These are phyloP conservation scores for Ascaphus truei DNA, from an alignment of 2,113 vertebrate species.

Conservation along the genomic window DNA sequence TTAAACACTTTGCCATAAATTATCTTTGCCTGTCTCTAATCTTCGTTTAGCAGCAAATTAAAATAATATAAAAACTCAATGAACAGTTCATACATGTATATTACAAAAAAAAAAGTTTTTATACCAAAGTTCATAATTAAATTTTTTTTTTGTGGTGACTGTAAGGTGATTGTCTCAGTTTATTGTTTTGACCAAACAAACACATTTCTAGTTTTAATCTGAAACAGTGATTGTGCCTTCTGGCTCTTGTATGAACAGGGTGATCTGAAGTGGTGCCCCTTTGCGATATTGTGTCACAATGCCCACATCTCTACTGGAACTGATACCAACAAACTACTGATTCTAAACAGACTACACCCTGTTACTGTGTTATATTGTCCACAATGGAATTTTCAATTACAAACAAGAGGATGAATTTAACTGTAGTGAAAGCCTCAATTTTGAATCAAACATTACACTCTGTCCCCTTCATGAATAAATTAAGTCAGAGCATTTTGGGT, in stretches of 20 bases:
- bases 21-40: constrained; percentile 98
- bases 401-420: constrained; percentile 87
- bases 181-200: constrained; percentile 88
- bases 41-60: constrained; percentile 96
- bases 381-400: constrained; percentile 93
- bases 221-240: constrained; percentile 84
- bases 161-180: constrained; percentile 99
- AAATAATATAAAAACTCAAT: constrained; percentile 98
- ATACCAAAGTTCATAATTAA: constrained; percentile 86
- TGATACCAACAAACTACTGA: constrained; percentile 98
- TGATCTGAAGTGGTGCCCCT: constrained; percentile 96
- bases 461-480: constrained; percentile 70
- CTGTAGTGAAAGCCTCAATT: constrained; percentile 86
- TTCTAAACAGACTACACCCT: constrained; percentile 97
- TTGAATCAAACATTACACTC: constrained; percentile 75
- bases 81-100: constrained; percentile 97
- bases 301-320: constrained; percentile 93
- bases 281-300: constrained; percentile 88
- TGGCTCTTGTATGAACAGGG: constrained; percentile 82
- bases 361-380: constrained; percentile 93
- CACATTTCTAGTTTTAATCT: constrained; percentile 85
- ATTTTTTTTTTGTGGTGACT: constrained; percentile 83
- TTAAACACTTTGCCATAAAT: constrained; percentile 99
- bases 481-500: constrained; percentile 73
- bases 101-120: constrained; percentile 89